These are phyloP conservation scores for Patella depressa DNA, from an alignment of 2,888 invertebrate genomes.

Conservation along the genomic window DNA sequence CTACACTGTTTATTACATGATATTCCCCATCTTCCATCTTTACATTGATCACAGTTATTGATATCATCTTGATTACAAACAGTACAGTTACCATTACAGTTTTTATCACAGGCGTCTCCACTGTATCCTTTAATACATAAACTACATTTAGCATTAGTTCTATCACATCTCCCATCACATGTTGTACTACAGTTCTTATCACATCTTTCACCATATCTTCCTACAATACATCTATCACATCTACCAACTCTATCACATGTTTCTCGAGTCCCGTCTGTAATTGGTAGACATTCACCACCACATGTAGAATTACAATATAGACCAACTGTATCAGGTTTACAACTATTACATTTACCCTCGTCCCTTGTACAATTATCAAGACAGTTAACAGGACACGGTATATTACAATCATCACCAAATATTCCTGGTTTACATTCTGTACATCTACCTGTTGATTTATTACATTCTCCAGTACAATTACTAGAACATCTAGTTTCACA, in stretches of 20 bases:
- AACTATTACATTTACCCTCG: too few species aligned
- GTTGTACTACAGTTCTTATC: not conserved
- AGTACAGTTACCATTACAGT: not conserved
- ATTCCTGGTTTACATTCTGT: too few species aligned
- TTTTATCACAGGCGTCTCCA: conserved; percentile 22
- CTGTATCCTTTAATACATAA: conserved; percentile 41
- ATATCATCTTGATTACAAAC: not conserved
- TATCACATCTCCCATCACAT: conserved; percentile 29
- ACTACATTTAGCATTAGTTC: conserved; percentile 36
- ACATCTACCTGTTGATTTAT: too few species aligned
- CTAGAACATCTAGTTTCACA: conserved; percentile 22
- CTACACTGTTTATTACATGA: not conserved
- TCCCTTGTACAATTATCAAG: too few species aligned
- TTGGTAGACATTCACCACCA: too few species aligned
- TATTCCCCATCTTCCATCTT: too few species aligned
- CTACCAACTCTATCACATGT: too few species aligned
- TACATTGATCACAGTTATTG: not conserved
- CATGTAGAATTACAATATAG: too few species aligned
- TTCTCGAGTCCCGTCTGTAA: too few species aligned
- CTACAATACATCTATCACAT: conserved; percentile 23
- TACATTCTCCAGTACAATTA: not conserved
- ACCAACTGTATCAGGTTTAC: too few species aligned
- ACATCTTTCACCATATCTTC: conserved; percentile 17
- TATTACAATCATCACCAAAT: too few species aligned
- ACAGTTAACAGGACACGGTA: too few species aligned